Conservation (phyloP, 2,888 invertebrate species). For the Drosophila rubida region DNA sequence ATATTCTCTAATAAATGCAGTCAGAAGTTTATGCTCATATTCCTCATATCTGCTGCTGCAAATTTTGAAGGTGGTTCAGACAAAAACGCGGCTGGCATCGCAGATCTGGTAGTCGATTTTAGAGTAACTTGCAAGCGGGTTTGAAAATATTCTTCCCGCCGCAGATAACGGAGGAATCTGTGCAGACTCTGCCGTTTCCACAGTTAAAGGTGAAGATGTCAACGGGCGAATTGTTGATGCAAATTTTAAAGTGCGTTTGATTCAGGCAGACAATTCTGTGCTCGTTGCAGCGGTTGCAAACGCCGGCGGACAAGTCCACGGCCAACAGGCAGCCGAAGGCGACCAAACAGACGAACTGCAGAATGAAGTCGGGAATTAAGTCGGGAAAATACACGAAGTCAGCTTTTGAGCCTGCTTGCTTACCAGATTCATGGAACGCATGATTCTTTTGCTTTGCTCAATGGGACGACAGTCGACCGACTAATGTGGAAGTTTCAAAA, state of each 20-base stretch:
- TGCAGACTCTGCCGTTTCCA: conserved; percentile 59
- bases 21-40: not conserved
- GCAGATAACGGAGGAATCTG: conserved; percentile 29
- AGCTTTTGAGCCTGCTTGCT: conserved; percentile 11
- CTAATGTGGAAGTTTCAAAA: conserved; percentile 31
- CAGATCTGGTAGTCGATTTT: conserved; percentile 57
- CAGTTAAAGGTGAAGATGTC: conserved; percentile 37
- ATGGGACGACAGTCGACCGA: conserved; percentile 24
- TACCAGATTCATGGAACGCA: conserved; percentile 52
- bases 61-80: conserved; percentile 69
- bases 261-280: conserved; percentile 69
- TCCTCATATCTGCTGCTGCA: conserved; percentile 54
- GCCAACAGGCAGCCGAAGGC: conserved; percentile 21
- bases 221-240: conserved; percentile 32
- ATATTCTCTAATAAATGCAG: too few relatives aligned
- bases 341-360: conserved; percentile 35
- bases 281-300: conserved; percentile 60
- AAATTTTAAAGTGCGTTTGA: conserved; percentile 67
- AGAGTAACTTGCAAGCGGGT: conserved; percentile 34
- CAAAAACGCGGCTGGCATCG: conserved; percentile 51
- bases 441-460: conserved; percentile 24
- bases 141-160: fast-evolving
- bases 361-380: not conserved
- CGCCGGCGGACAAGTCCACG: conserved; percentile 3
- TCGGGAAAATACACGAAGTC: too few relatives aligned